Evolutionary conservation across 2,797 vertebrate species (phyloP).

Genomic region (Bovichtus variegatus): DNA sequence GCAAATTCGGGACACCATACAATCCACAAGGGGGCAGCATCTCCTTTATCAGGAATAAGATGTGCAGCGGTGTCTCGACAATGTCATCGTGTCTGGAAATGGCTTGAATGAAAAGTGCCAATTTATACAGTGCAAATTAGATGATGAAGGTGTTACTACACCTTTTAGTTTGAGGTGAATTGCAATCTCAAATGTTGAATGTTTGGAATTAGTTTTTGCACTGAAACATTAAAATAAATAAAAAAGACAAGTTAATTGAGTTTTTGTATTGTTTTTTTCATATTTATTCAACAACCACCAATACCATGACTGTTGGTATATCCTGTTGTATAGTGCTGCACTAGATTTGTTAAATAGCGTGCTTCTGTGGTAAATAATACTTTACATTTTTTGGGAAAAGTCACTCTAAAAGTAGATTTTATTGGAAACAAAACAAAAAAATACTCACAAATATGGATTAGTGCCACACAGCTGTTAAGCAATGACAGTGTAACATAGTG

Average conservation of each 20-base stretch:
- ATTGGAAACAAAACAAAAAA: constrained; percentile 39
- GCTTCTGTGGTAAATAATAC: constrained; percentile 33
- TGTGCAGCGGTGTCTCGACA: not conserved
- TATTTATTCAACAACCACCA: constrained; percentile 53
- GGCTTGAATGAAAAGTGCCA: constrained; percentile 66
- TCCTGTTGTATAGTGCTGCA: constrained; percentile 9
- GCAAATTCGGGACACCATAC: constrained; percentile 85
- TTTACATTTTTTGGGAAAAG: not conserved
- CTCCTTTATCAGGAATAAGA: constrained; percentile 74
- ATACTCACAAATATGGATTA: not conserved
- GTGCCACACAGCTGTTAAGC: constrained; percentile 36
- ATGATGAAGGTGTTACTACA: not conserved
- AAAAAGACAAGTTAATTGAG: constrained; percentile 2
- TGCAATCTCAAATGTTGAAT: constrained; percentile 39
- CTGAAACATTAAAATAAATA: constrained; percentile 41
- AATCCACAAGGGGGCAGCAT: constrained; percentile 83
- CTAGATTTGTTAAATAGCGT: constrained; percentile 20
- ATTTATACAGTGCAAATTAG: constrained; percentile 26
- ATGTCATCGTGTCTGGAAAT: constrained; percentile 23
- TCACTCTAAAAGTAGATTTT: constrained; percentile 15
- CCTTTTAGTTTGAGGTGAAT: constrained; percentile 28
- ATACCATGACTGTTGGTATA: not conserved
- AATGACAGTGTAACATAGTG: constrained; percentile 63
- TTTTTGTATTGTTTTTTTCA: constrained; percentile 16
- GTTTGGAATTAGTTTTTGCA: constrained; percentile 61